Evolutionary conservation across 2,797 vertebrate genomes (phyloP), one percentile per base, ranked within the genome.

Genomic region (Propithecus perrieri): DNA sequence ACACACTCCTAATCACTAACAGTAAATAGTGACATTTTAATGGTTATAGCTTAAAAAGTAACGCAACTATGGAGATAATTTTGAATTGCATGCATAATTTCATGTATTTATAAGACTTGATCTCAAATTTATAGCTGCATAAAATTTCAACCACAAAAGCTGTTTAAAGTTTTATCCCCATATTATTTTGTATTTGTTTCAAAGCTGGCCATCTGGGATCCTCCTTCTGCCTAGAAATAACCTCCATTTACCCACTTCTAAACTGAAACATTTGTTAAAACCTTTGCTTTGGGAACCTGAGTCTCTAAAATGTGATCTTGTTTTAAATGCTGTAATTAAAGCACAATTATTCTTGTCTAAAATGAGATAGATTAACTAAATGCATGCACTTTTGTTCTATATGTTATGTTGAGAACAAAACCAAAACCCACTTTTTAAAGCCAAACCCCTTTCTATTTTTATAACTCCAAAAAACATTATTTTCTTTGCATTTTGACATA

Each of bases 291-390:
- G 41, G 17, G 13, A 88, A 80, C 43, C 35, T 24, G 5, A 83
- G 38, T 71, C 38, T 79, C 50, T 85, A 85, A 95, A 90, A 93
- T 61, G 63, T 76, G 74, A 91, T 95, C 53, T 76, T 88, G 26
- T 85, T 96, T 93, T 88, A 97, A 95, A 95, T 57, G 30, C 41
- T 95, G 20, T 92, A 94, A 91, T 92, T 95, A 95, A 97, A 80
- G 94, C 63, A 14, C 38, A 97, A 94, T 95, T 94, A 92, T 83
- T 94, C 63, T 94, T 90, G 35, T 94, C 81, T 94, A 90, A 97
- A 97, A 79, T 57, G 41, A 20, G 43, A 38, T 83, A 33, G 93
- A 87, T 89, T 95, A 91, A 88, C 71, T 71, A 95, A 94, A 80
- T 63, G 41, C 41, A 71, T 76, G 41, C 18, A 88, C 43, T 85